phyloP scores from a whole-genome alignment of 2,113 vertebrate species.

The Geothlypis trichas region DNA sequence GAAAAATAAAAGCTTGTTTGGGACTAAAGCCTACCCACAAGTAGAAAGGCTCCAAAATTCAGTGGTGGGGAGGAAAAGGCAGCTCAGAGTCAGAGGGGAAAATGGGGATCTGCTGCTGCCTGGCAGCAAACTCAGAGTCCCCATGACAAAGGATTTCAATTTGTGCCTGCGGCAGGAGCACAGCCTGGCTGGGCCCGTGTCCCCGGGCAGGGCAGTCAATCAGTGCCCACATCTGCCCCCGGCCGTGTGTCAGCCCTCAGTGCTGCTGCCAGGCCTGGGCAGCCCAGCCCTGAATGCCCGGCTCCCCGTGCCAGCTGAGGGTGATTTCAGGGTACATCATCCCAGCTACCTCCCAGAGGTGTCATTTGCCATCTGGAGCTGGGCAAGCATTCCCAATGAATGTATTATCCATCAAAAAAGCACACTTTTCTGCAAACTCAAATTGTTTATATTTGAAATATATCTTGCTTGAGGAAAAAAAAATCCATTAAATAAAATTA shows the following conservation, averaged over 20 bases:
- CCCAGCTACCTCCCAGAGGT: constrained; percentile 39
- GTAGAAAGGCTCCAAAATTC: background rate
- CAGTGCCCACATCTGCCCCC: background rate
- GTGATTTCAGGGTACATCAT: constrained; percentile 10
- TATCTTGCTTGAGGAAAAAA: background rate
- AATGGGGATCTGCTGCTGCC: background rate
- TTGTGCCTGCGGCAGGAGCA: background rate
- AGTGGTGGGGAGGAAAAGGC: background rate
- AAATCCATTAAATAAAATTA: background rate
- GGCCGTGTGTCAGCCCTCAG: constrained; percentile 33
- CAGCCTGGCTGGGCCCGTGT: background rate
- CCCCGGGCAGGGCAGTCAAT: constrained; percentile 48
- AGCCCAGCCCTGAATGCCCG: background rate
- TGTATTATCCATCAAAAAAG: background rate
- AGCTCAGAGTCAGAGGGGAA: background rate
- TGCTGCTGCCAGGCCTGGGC: background rate
- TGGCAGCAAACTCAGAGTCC: background rate
- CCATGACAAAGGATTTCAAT: constrained; percentile 41
- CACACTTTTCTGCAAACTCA: background rate
- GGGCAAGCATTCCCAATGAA: background rate
- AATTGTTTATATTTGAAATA: background rate
- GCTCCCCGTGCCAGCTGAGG: background rate
- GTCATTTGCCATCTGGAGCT: constrained; percentile 61
- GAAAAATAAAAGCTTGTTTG: background rate
- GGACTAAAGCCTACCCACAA: background rate